Conservation (phyloP, 2,113 vertebrate genomes). For the Hirundichthys speculiger region DNA sequence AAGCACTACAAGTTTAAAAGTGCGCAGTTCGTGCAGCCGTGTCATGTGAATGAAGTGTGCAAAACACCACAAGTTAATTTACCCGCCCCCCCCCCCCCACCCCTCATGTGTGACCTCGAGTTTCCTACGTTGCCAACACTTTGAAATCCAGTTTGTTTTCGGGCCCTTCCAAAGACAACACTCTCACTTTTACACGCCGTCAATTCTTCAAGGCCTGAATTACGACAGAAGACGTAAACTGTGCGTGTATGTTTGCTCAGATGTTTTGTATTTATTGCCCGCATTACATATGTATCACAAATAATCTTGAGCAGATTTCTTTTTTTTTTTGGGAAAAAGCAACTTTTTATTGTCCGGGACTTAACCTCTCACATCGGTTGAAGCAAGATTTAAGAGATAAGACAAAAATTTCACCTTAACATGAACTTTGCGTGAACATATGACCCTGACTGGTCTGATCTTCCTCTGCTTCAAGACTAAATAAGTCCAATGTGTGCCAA, state of each 20-base stretch:
- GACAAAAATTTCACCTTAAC: conserved; percentile 76
- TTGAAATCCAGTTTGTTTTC: no score
- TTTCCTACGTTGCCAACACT: no score
- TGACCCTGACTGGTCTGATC: conserved; percentile 67
- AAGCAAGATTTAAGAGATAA: conserved; percentile 79
- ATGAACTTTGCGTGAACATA: conserved; percentile 76
- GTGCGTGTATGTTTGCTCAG: conserved; percentile 55
- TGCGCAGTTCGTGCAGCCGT: no score
- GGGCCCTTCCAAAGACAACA: conserved; percentile 58
- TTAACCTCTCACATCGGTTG: conserved; percentile 68
- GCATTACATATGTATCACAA: conserved; percentile 2
- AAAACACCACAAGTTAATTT: no score
- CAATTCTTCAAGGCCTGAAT: conserved; percentile 42
- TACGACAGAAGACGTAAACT: conserved; percentile 59
- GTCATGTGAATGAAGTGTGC: no score
- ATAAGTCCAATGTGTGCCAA: conserved; percentile 74
- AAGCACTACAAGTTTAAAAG: no score
- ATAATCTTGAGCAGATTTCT: no score
- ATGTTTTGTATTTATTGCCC: conserved; percentile 54
- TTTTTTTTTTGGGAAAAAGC: conserved; percentile 17
- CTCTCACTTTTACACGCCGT: conserved; percentile 37
- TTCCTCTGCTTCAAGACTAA: conserved; percentile 65
- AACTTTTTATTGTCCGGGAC: conserved; percentile 56
- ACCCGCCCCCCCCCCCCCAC: no score
- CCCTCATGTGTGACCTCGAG: no score